A percentile compares a stretch with the other conserved stretches of the same genome.
These are phyloP conservation scores for Melipona beecheii DNA, from an alignment of 2,888 invertebrate species.

Conservation along the genomic window DNA sequence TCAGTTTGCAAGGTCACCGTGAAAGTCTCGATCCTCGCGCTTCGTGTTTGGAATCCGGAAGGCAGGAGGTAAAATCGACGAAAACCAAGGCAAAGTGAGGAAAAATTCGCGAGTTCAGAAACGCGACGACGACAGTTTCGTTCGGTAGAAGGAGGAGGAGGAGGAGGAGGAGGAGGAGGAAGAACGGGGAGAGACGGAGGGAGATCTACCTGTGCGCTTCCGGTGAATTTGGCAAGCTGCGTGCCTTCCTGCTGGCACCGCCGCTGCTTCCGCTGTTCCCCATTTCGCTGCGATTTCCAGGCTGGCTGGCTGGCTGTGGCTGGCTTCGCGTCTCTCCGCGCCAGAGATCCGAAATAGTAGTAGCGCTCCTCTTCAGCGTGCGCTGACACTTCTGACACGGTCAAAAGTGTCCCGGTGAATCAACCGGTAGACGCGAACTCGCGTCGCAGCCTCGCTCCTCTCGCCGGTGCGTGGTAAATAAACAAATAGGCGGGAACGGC, in stretches of 20 bases:
- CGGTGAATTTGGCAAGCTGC: conserved; percentile 92
- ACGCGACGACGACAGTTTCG: too few relatives aligned
- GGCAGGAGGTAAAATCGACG: too few relatives aligned
- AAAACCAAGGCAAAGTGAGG: too few relatives aligned
- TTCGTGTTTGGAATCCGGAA: too few relatives aligned
- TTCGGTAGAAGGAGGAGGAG: too few relatives aligned
- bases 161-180: too few relatives aligned
- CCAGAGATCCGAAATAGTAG: conserved; percentile 34
- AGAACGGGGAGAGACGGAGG: too few relatives aligned
- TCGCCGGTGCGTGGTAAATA: conserved; percentile 29
- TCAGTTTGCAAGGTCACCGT: too few relatives aligned
- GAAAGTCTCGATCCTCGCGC: too few relatives aligned
- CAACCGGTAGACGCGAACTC: conserved; percentile 57
- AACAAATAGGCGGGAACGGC: conserved; percentile 42
- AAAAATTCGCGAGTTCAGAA: too few relatives aligned
- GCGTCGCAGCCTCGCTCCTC: conserved; percentile 23
- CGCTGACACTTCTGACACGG: conserved; percentile 55
- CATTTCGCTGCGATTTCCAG: conserved; percentile 66
- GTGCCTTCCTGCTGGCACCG: conserved; percentile 86
- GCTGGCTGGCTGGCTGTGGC: neutral
- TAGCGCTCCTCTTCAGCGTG: conserved; percentile 21
- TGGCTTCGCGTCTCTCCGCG: neutral
- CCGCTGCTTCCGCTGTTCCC: conserved; percentile 83
- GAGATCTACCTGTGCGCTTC: conserved; percentile 88
- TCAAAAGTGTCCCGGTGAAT: conserved; percentile 62